A percentile compares a stretch with the other conserved stretches of the same genome.
These are phyloP conservation scores for Bedellia somnulentella DNA, from an alignment of 2,888 invertebrate species.

Conservation along the genomic window DNA sequence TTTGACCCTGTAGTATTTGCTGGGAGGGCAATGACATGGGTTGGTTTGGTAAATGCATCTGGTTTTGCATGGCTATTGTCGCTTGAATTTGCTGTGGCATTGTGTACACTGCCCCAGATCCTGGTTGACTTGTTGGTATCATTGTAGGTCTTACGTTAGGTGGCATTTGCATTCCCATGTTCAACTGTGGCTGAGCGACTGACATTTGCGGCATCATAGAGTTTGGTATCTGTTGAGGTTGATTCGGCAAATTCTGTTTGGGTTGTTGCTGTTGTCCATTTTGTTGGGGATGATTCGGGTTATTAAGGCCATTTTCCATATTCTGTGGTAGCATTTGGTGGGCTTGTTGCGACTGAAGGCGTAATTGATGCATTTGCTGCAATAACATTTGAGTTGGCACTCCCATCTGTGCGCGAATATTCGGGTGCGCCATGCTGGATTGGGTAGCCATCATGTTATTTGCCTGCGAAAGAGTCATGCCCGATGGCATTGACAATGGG, in stretches of 20 bases:
- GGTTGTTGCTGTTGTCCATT: slow-evolving; percentile 23
- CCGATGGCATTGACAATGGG: slow-evolving; percentile 26
- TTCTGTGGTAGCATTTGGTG: slow-evolving; percentile 30
- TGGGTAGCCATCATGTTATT: slow-evolving; percentile 14
- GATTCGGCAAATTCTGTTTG: slow-evolving; percentile 31
- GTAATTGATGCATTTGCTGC: slow-evolving; percentile 41
- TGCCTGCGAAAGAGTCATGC: slow-evolving; percentile 24
- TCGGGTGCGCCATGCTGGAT: slow-evolving; percentile 27
- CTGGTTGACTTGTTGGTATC: slow-evolving; percentile 18
- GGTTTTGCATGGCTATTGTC: background rate
- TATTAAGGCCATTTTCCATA: slow-evolving; percentile 23
- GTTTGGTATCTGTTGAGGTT: slow-evolving; percentile 19
- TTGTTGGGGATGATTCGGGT: slow-evolving; percentile 21
- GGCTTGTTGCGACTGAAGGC: slow-evolving; percentile 33
- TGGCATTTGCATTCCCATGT: slow-evolving; percentile 48
- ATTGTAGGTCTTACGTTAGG: too few relatives aligned
- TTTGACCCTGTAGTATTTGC: slow-evolving; percentile 11
- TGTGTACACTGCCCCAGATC: too few relatives aligned
- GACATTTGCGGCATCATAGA: slow-evolving; percentile 29
- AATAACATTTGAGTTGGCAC: slow-evolving; percentile 19
- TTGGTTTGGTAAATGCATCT: slow-evolving; percentile 1
- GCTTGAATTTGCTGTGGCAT: slow-evolving; percentile 12
- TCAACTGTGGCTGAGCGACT: slow-evolving; percentile 28
- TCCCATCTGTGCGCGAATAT: slow-evolving; percentile 23
- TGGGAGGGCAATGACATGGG: slow-evolving; percentile 1